phyloP scores from a whole-genome alignment of 2,797 vertebrate species.

The Hylomyscus alleni region DNA sequence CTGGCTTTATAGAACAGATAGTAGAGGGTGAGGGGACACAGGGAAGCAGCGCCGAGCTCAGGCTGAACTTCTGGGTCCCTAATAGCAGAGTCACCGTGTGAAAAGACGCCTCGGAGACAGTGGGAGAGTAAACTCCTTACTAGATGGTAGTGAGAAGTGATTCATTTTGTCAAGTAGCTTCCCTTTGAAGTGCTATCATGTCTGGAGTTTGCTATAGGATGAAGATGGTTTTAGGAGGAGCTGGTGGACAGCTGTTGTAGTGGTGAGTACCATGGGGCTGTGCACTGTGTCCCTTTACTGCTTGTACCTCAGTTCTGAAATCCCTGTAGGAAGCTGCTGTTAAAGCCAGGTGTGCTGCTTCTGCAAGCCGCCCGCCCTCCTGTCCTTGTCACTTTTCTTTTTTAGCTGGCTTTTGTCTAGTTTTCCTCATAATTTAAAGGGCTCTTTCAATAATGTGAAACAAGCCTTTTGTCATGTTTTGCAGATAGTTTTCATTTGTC shows the following conservation, averaged over 20 bases:
- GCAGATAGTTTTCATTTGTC: constrained; percentile 50
- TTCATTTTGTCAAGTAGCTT: constrained; percentile 2
- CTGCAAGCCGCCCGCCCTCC: not conserved
- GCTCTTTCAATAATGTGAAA: constrained; percentile 35
- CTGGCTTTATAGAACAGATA: not conserved
- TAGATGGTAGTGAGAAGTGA: not conserved
- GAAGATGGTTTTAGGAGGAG: not conserved
- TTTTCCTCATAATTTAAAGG: constrained; percentile 28
- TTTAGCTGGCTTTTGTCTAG: constrained; percentile 47
- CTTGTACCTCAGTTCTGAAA: not conserved
- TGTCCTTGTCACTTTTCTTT: constrained; percentile 44
- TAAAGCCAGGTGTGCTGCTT: not conserved
- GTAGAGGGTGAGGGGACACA: not conserved
- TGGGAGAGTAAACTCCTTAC: not conserved
- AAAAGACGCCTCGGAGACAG: not conserved
- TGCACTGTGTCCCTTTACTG: not conserved
- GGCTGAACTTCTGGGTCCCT: not conserved
- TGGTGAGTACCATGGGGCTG: not conserved
- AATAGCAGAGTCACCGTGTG: not conserved
- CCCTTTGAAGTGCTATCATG: not conserved
- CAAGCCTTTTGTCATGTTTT: constrained; percentile 38
- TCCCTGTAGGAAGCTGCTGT: not conserved
- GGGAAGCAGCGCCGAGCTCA: not conserved
- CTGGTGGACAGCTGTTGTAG: not conserved
- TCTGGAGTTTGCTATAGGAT: not conserved